Evolutionary conservation across 1,140 invertebrate species (phyloP).

Genomic region (silkworm (Bombyx mori)): DNA sequence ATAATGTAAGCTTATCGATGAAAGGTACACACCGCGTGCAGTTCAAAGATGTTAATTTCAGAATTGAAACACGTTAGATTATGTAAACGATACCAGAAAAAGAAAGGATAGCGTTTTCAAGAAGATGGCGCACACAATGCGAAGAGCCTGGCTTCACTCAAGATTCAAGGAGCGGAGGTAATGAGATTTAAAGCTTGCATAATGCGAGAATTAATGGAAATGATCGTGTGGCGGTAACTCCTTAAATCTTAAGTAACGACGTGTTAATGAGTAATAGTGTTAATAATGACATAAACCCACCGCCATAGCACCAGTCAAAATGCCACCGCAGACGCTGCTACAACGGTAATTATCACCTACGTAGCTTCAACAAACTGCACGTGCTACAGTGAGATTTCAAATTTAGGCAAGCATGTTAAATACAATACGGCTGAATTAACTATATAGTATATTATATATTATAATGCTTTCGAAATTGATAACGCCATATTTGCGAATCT

Average conservation of each 20-base stretch:
- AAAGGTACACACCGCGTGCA: too few species aligned
- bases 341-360: background rate
- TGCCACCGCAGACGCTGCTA: slow-evolving; percentile 36
- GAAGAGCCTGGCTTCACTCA: slow-evolving; percentile 19
- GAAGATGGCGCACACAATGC: slow-evolving; percentile 21
- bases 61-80: too few species aligned
- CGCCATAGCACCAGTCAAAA: slow-evolving; percentile 49
- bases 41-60: too few species aligned
- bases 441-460: too few species aligned
- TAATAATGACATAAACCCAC: slow-evolving; percentile 66
- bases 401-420: slow-evolving; percentile 1
- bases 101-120: slow-evolving; percentile 14
- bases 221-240: slow-evolving; percentile 7
- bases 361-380: background rate
- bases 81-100: too few species aligned
- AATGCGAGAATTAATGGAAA: background rate
- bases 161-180: slow-evolving; percentile 21
- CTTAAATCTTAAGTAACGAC: slow-evolving; percentile 25
- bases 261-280: slow-evolving; percentile 35
- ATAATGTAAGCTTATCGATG: too few species aligned
- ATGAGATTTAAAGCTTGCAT: slow-evolving; percentile 1
- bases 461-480: too few species aligned
- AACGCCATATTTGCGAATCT: too few species aligned
- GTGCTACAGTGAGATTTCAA: too few species aligned
- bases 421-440: background rate